These are phyloP conservation scores for Petrosia ficiformis DNA, from an alignment of 37 sponge, comb jelly and placozoan species.

Conservation along the genomic window DNA sequence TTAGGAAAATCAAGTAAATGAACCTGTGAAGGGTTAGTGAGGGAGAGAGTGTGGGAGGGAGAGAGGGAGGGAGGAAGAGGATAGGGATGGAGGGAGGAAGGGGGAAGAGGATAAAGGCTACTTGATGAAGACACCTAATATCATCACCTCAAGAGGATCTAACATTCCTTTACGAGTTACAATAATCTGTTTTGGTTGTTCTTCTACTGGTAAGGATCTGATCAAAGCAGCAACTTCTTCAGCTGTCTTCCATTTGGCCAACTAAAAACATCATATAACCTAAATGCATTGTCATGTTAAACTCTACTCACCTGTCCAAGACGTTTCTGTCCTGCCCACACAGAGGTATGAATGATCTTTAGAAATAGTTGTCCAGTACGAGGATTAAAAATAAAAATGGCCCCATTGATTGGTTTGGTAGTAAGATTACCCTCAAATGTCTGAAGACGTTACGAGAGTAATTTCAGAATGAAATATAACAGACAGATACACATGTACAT, in stretches of 20 bases:
- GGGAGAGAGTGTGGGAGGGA: too few relatives aligned
- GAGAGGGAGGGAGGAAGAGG: too few relatives aligned
- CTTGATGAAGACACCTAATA: too few relatives aligned
- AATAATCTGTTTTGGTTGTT: constrained; percentile 99
- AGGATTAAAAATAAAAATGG: constrained; percentile 99
- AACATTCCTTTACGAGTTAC: constrained; percentile 99
- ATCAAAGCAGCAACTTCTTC: constrained; percentile 99
- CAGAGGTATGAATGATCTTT: constrained; percentile 99
- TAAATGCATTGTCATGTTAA: not conserved
- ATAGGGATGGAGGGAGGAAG: too few relatives aligned
- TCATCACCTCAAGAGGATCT: constrained; percentile 91
- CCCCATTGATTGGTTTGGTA: constrained; percentile 99
- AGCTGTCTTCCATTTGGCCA: constrained; percentile 99
- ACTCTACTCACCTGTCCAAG: constrained; percentile 77
- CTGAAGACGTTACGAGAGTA: constrained; percentile 53
- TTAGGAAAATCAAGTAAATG: constrained; percentile 99
- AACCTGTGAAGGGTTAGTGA: constrained; percentile 43
- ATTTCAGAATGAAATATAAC: not conserved
- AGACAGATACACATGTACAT: not conserved
- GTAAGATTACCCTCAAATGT: constrained; percentile 99
- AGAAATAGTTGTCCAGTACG: constrained; percentile 99
- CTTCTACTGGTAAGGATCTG: constrained; percentile 98
- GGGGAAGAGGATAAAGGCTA: not conserved
- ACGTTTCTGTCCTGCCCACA: constrained; percentile 99
- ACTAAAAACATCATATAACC: constrained; percentile 29